Conservation (phyloP, 2,888 invertebrate species). For the Acleris cristana region DNA sequence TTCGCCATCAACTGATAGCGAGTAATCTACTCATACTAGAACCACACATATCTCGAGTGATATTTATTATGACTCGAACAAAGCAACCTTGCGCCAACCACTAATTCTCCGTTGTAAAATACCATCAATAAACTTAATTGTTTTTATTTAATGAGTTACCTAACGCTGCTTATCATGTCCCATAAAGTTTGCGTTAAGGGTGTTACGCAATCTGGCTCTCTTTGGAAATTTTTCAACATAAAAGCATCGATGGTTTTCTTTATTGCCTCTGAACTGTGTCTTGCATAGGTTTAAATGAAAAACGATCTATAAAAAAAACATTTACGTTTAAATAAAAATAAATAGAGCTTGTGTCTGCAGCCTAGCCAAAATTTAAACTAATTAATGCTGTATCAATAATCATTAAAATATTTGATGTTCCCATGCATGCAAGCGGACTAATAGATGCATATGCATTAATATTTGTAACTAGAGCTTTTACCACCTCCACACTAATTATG, state of each 20-base stretch:
- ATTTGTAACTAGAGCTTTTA: conserved; percentile 29
- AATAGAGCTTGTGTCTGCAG: background rate
- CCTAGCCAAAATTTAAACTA: background rate
- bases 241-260: background rate
- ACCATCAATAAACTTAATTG: conserved; percentile 64
- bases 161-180: conserved; percentile 46
- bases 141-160: conserved; percentile 56
- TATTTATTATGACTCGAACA: conserved; percentile 52
- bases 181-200: conserved; percentile 29
- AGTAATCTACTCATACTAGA: conserved; percentile 70
- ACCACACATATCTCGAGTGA: conserved; percentile 52
- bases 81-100: conserved; percentile 63
- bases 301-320: too few species aligned
- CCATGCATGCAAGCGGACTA: background rate
- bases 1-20: conserved; percentile 70
- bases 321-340: background rate
- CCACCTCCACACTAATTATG: conserved; percentile 35
- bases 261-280: too few species aligned
- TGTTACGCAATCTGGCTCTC: conserved; percentile 15
- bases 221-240: conserved; percentile 8
- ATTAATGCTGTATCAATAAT: background rate
- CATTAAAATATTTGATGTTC: conserved; percentile 1
- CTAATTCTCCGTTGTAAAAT: conserved; percentile 60
- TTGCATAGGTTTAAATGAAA: too few species aligned
- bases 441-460: conserved; percentile 20